These are phyloP conservation scores for Sander lucioperca DNA, from an alignment of 2,113 vertebrate genomes.

Conservation along the genomic window DNA sequence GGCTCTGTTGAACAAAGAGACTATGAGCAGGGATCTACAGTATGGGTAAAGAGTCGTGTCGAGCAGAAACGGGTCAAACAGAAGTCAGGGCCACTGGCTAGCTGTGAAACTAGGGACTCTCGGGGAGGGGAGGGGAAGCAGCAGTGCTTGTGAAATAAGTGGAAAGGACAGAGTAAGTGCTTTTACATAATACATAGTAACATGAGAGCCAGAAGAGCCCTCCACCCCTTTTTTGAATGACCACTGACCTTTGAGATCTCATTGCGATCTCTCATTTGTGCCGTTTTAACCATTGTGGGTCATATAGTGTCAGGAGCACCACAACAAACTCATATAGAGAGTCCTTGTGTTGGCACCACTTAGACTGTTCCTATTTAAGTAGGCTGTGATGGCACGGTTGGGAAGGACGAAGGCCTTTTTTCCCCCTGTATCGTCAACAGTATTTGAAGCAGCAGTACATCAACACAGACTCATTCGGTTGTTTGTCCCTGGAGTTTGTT, in stretches of 20 bases:
- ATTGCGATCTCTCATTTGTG: slow-evolving; percentile 35
- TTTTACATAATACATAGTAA: slow-evolving; percentile 77
- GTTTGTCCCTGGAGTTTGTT: slow-evolving; percentile 64
- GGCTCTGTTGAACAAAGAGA: slow-evolving; percentile 62
- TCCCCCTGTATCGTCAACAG: slow-evolving; percentile 2
- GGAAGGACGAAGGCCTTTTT: slow-evolving; percentile 12
- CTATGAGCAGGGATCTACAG: slow-evolving; percentile 28
- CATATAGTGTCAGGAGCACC: slow-evolving; percentile 48
- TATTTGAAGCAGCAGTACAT: slow-evolving; percentile 40
- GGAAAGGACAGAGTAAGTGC: slow-evolving; percentile 63
- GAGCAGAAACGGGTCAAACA: slow-evolving; percentile 44
- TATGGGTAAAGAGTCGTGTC: slow-evolving; percentile 21
- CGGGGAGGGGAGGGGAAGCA: slow-evolving; percentile 14
- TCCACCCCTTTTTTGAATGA: slow-evolving; percentile 32
- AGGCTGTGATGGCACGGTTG: not conserved
- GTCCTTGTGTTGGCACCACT: slow-evolving; percentile 52
- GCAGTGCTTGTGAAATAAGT: slow-evolving; percentile 47
- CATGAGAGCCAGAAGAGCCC: slow-evolving; percentile 54
- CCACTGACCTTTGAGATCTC: slow-evolving; percentile 45
- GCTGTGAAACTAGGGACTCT: slow-evolving; percentile 41
- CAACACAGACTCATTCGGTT: slow-evolving; percentile 4
- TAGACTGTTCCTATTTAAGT: slow-evolving; percentile 22
- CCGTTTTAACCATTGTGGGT: slow-evolving; percentile 35
- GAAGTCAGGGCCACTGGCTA: slow-evolving; percentile 50
- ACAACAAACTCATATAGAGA: slow-evolving; percentile 45